Base-by-base conservation (phyloP, 2,113 vertebrate species). In the Silurus asotus region DNA sequence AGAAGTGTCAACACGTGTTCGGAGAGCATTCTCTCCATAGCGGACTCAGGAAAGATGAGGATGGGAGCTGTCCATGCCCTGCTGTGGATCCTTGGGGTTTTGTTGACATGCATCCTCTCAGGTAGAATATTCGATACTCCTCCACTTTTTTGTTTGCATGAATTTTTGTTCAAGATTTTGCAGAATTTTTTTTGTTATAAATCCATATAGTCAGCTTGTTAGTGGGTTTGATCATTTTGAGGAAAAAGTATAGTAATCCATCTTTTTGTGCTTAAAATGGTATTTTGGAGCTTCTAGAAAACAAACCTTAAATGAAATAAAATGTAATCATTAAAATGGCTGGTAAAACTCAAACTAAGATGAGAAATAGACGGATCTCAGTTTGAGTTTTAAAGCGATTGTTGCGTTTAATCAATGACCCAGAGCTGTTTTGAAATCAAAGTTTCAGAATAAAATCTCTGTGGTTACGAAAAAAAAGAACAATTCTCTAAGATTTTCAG, bases 121-220 rank as follows among this genome's bases (percentile, higher is more conserved):
- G 94, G 94, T 95, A 89, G 92, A 94, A 91, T 80, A 91, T 82
- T 28, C 59, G 88, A 84, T 91, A 91, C 85, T 77, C 49, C 77
- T 83, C 48, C 81, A 82, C 83, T 58, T 61, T 58, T 61, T 25
- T 84, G 79, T n/a, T 72, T 49, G 17, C 45, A 49, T 8, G 48
- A 3, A 49, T 72, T 72, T 72, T 10, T 59, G 17, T 17, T 4
- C 17, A 59, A 23, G 20, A n/a, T 28, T 65, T 65, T 65, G 28
- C 37, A n/a, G 2, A 20, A 10, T 49, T 20, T 19, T 51, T 51
- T 49, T 51, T 51, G 48, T 1, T 23, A 4, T 37, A 45, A 13
- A 25, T 2, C 61, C 20, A 23, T 65, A 67, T 8, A 19, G 45
- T 72, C 15, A 4, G 8, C 2, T 74, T 7, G 20, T 20, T 48